Conservation (phyloP, 2,888 invertebrate species). For the Drosophila ustulata region DNA sequence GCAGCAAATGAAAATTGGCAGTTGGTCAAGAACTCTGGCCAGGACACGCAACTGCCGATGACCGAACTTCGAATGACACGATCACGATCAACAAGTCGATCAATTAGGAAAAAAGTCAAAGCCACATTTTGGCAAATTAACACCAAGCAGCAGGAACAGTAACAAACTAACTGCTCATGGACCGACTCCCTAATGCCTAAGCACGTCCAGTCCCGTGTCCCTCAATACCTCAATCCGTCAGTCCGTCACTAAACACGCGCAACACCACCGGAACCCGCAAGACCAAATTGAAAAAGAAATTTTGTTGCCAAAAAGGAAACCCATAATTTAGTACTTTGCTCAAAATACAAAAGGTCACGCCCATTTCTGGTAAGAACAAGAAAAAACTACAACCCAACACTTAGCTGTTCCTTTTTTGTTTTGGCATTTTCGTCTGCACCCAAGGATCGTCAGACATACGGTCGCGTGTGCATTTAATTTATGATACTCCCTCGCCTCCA, state of each 20-base stretch:
- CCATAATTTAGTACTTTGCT: constrained; percentile 78
- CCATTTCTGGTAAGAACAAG: constrained; percentile 39
- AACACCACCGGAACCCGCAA: constrained; percentile 56
- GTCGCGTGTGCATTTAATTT: constrained; percentile 74
- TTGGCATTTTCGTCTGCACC: constrained; percentile 10
- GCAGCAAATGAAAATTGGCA: constrained; percentile 76
- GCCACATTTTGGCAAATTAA: constrained; percentile 79
- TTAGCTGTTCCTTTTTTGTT: constrained; percentile 10
- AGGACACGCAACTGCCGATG: constrained; percentile 68
- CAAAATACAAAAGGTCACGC: constrained; percentile 72
- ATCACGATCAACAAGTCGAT: constrained; percentile 53
- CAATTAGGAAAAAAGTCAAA: constrained; percentile 54
- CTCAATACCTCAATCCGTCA: not conserved
- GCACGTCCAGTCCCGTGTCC: constrained; percentile 66
- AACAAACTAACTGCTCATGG: constrained; percentile 33
- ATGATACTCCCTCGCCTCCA: constrained; percentile 67
- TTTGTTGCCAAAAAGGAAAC: constrained; percentile 58
- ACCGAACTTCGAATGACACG: constrained; percentile 53
- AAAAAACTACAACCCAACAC: constrained; percentile 5
- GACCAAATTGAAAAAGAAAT: constrained; percentile 56
- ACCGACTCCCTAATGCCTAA: constrained; percentile 76
- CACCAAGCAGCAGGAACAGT: constrained; percentile 42
- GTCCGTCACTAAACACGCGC: constrained; percentile 74
- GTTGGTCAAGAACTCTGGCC: constrained; percentile 20
- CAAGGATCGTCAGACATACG: constrained; percentile 44